phyloP scores from a whole-genome alignment of 2,888 invertebrate genomes.

The Ligdia adustata region DNA sequence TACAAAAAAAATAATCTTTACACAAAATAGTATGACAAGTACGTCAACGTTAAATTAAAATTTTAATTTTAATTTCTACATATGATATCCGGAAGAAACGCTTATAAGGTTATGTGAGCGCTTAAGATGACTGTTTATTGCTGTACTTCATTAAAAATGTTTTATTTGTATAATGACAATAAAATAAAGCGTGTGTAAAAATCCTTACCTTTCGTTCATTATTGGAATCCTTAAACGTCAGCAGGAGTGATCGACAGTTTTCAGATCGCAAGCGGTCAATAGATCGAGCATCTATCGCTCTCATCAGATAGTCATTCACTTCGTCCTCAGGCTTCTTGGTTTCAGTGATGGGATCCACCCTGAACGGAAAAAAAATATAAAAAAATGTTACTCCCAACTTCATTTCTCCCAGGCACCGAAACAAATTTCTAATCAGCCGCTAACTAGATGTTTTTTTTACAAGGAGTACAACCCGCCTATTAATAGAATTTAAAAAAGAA shows the following conservation, averaged over 20 bases:
- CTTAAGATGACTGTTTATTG: too few species aligned
- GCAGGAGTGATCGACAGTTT: constrained; percentile 93
- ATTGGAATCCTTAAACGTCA: constrained; percentile 91
- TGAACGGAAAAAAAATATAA: constrained; percentile 46
- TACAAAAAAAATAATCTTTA: too few species aligned
- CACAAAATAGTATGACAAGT: too few species aligned
- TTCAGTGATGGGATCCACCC: constrained; percentile 88
- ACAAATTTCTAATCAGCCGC: too few species aligned
- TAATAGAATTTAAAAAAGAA: neutral
- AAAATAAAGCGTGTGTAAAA: neutral
- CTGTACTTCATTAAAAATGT: neutral
- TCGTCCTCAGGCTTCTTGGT: constrained; percentile 95
- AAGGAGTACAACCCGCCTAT: neutral
- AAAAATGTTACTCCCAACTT: too few species aligned
- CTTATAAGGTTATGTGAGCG: too few species aligned
- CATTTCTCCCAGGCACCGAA: too few species aligned
- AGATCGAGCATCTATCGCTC: constrained; percentile 97
- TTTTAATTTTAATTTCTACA: too few species aligned
- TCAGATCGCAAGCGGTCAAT: constrained; percentile 94
- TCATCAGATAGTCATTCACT: constrained; percentile 97
- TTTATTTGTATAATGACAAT: neutral
- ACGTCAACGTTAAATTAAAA: too few species aligned
- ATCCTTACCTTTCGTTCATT: constrained; percentile 91
- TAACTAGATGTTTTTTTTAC: neutral
- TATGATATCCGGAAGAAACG: too few species aligned